Conservation (phyloP, 2,888 invertebrate species). For the Eupithecia inturbata region DNA sequence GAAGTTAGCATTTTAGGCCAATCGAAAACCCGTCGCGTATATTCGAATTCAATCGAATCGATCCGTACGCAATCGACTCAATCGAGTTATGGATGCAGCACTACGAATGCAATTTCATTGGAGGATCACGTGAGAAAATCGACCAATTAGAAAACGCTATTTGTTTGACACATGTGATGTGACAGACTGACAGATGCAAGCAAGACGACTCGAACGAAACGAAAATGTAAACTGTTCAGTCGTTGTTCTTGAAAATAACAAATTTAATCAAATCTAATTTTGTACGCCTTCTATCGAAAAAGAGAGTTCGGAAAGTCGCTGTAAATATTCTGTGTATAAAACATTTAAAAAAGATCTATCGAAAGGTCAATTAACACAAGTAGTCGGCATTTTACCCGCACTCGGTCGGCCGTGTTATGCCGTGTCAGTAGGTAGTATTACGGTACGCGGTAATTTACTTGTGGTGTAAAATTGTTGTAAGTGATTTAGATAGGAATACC, state of each 20-base stretch:
- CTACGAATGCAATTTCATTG: slow-evolving; percentile 62
- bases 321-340: slow-evolving; percentile 33
- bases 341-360: slow-evolving; percentile 13
- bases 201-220: not conserved
- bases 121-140: slow-evolving; percentile 62
- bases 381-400: slow-evolving; percentile 66
- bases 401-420: slow-evolving; percentile 58
- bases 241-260: slow-evolving; percentile 1
- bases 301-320: slow-evolving; percentile 57
- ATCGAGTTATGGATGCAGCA: slow-evolving; percentile 39
- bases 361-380: slow-evolving; percentile 26
- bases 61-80: not conserved
- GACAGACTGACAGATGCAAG: slow-evolving; percentile 39
- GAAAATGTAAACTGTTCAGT: slow-evolving; percentile 62
- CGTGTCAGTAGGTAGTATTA: slow-evolving; percentile 73
- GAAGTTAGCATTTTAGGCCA: too few species aligned
- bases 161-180: slow-evolving; percentile 34
- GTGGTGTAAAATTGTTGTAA: slow-evolving; percentile 63
- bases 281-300: slow-evolving; percentile 70
- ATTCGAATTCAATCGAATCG: not conserved
- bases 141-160: slow-evolving; percentile 54
- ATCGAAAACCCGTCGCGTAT: too few species aligned
- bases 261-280: slow-evolving; percentile 7
- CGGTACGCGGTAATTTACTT: slow-evolving; percentile 75
- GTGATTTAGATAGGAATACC: slow-evolving; percentile 61